These are phyloP conservation scores for Drosophila macrospina DNA, from an alignment of 2,888 invertebrate genomes.

Conservation along the genomic window DNA sequence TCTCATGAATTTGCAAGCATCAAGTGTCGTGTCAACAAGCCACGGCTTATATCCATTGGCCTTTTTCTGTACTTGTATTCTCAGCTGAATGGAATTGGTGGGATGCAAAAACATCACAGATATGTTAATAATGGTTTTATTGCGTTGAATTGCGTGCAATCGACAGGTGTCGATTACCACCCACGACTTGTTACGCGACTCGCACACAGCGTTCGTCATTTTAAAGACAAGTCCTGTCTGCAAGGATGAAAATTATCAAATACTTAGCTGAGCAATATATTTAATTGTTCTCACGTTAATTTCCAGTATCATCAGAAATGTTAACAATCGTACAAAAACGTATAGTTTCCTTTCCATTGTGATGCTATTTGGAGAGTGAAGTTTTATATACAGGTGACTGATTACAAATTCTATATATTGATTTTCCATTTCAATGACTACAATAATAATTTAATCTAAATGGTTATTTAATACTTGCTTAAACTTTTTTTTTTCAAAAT, in stretches of 20 bases:
- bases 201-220: slow-evolving; percentile 35
- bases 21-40: slow-evolving; percentile 11
- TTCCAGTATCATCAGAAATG: neutral
- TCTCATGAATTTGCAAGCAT: slow-evolving; percentile 27
- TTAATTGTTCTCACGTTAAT: neutral
- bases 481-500: no score
- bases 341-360: neutral
- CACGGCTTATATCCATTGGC: slow-evolving; percentile 37
- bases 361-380: neutral
- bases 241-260: neutral
- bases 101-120: neutral
- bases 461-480: no score
- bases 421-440: no score
- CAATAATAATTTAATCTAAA: neutral
- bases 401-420: no score
- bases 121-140: slow-evolving; percentile 21
- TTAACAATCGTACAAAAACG: neutral
- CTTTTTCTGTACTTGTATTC: no score
- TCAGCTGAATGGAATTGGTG: no score
- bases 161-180: slow-evolving; percentile 18
- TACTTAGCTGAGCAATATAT: neutral
- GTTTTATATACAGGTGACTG: neutral
- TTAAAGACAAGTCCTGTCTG: slow-evolving; percentile 26
- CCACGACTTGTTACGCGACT: slow-evolving; percentile 30
- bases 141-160: slow-evolving; percentile 18